Evolutionary conservation across 2,113 vertebrate genomes (phyloP).

Genomic region (Forbesichthys agassizii): DNA sequence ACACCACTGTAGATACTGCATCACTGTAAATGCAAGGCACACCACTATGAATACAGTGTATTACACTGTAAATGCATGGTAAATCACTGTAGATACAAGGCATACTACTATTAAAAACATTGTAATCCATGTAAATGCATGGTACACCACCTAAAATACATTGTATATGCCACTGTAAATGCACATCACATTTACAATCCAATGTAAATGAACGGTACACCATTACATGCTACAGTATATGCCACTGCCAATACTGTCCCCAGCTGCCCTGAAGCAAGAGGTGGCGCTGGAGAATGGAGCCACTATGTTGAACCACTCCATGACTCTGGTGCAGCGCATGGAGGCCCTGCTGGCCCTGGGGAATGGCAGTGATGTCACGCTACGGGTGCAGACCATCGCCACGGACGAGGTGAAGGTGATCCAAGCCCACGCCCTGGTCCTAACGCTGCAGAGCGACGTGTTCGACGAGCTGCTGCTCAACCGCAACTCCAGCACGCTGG

Average conservation of each 20-base stretch:
- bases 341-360: conserved; percentile 84
- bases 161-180: too few species aligned
- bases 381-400: conserved; percentile 81
- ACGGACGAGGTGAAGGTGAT: conserved; percentile 88
- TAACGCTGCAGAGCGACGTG: conserved; percentile 87
- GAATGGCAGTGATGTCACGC: conserved; percentile 84
- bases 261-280: conserved; percentile 85
- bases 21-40: too few species aligned
- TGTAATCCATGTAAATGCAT: too few species aligned
- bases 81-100: too few species aligned
- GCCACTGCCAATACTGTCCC: not conserved
- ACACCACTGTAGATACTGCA: too few species aligned
- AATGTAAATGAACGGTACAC: too few species aligned
- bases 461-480: conserved; percentile 82
- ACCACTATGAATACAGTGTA: too few species aligned
- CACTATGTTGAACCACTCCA: conserved; percentile 88
- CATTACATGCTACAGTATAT: not conserved
- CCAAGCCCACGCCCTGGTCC: conserved; percentile 85
- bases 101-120: too few species aligned
- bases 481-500: conserved; percentile 76
- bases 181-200: not conserved
- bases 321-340: conserved; percentile 83
- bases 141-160: too few species aligned
- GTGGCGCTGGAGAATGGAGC: conserved; percentile 64
- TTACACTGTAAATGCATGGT: too few species aligned